These are phyloP conservation scores for Fissipunctia ypsillon DNA, from an alignment of 2,888 invertebrate genomes.

Conservation along the genomic window DNA sequence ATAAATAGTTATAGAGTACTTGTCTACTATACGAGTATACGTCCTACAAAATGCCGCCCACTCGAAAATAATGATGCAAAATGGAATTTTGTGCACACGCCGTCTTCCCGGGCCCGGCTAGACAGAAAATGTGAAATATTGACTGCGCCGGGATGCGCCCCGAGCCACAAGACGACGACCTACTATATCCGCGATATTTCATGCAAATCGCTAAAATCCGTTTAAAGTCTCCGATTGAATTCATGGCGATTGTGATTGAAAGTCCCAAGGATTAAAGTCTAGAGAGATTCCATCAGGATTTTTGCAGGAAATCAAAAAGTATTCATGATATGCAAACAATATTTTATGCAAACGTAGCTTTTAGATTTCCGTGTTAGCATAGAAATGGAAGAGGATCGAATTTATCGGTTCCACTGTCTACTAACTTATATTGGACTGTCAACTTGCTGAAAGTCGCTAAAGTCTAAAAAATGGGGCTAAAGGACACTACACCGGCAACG, in stretches of 20 bases:
- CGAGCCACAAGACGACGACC: constrained; percentile 54
- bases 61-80: constrained; percentile 86
- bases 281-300: constrained; percentile 34
- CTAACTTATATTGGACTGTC: constrained; percentile 31
- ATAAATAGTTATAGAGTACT: constrained; percentile 71
- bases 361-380: constrained; percentile 7
- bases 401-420: constrained; percentile 13
- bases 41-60: constrained; percentile 74
- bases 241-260: constrained; percentile 65
- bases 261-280: constrained; percentile 49
- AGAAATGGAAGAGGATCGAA: constrained; percentile 18
- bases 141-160: constrained; percentile 68
- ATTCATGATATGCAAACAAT: constrained; percentile 29
- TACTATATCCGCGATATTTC: constrained; percentile 66
- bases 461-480: constrained; percentile 16
- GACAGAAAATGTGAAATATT: constrained; percentile 76
- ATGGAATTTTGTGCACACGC: constrained; percentile 77
- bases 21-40: constrained; percentile 28
- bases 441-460: constrained; percentile 22
- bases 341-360: constrained; percentile 22
- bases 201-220: constrained; percentile 76
- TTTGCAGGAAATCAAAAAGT: constrained; percentile 48
- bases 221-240: constrained; percentile 72
- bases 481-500: neutral
- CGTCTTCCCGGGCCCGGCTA: constrained; percentile 61